phyloP scores from a whole-genome alignment of 2,888 invertebrate genomes.

The Pogonocherus hispidulus region DNA sequence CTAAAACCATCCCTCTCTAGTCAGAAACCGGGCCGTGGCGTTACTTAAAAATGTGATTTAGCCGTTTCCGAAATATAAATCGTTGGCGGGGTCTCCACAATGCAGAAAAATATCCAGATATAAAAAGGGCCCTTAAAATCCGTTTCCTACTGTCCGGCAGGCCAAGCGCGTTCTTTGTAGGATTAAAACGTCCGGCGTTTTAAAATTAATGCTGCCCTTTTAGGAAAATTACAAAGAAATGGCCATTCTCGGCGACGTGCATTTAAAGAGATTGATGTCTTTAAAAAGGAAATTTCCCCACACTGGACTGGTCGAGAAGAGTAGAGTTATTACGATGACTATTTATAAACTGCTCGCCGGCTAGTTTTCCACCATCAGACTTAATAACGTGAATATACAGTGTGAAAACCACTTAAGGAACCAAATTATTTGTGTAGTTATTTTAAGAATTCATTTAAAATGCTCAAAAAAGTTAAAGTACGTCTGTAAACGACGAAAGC shows the following conservation, averaged over 20 bases:
- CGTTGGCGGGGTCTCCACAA: conserved; percentile 19
- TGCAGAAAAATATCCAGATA: conserved; percentile 32
- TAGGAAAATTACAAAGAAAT: conserved; percentile 61
- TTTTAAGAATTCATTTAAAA: too few relatives aligned
- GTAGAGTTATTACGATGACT: neutral
- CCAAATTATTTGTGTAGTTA: too few relatives aligned
- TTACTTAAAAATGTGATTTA: conserved; percentile 41
- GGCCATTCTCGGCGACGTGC: conserved; percentile 51
- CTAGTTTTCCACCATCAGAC: neutral
- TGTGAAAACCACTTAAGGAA: too few relatives aligned
- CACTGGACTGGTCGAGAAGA: neutral
- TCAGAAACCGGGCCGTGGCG: neutral
- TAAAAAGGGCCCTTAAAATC: conserved; percentile 59
- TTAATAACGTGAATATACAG: neutral
- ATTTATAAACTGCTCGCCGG: neutral
- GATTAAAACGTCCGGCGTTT: conserved; percentile 62
- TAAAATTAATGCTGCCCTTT: conserved; percentile 61
- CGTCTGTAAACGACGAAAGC: too few relatives aligned
- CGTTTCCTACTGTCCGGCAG: conserved; percentile 54
- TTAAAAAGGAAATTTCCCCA: conserved; percentile 31
- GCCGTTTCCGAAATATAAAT: conserved; percentile 37
- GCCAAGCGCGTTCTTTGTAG: conserved; percentile 55
- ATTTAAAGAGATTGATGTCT: conserved; percentile 55
- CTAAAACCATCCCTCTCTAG: neutral
- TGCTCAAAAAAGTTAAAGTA: too few relatives aligned